Evolutionary conservation across 2,113 vertebrate species (phyloP).

Genomic region (Probosciger aterrimus): DNA sequence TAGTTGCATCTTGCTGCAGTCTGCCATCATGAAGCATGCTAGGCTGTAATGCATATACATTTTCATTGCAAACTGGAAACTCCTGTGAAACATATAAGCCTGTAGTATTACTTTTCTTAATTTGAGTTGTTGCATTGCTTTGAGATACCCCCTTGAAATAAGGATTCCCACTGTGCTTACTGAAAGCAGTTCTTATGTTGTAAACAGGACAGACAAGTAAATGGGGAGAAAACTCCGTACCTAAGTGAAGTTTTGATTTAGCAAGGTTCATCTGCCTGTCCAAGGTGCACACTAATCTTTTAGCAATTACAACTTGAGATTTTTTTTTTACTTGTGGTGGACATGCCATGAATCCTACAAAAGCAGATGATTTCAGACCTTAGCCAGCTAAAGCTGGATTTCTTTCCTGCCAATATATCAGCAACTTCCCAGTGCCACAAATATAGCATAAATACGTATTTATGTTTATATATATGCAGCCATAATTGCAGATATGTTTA

Average conservation of each 20-base stretch:
- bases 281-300: background rate
- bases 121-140: background rate
- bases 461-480: background rate
- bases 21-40: background rate
- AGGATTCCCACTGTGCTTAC: background rate
- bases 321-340: background rate
- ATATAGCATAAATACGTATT: background rate
- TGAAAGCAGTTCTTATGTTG: background rate
- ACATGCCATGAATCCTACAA: background rate
- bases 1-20: background rate
- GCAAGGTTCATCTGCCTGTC: background rate
- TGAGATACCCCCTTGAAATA: background rate
- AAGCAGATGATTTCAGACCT: background rate
- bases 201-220: background rate
- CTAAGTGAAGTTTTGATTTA: background rate
- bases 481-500: background rate
- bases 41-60: accelerated
- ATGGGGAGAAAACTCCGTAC: background rate
- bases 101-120: background rate
- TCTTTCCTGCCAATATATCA: background rate
- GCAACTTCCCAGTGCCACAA: background rate
- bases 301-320: background rate
- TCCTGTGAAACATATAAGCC: background rate
- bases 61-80: background rate
- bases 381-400: background rate